Conservation (phyloP, 2,113 vertebrate species). For the Aegithalos caudatus region DNA sequence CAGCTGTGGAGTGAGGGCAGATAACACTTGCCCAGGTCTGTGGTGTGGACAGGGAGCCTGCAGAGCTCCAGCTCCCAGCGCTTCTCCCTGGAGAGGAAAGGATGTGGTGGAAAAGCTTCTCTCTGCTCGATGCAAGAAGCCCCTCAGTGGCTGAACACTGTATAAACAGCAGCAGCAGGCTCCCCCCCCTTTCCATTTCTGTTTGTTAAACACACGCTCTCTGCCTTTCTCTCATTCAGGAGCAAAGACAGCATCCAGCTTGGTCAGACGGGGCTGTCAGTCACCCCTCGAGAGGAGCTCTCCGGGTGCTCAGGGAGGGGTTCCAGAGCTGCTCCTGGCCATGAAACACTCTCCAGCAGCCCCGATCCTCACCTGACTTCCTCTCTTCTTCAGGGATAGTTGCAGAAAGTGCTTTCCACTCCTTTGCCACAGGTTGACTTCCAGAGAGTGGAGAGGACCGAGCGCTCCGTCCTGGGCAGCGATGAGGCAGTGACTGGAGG, state of each 20-base stretch:
- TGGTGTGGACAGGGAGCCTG: not conserved
- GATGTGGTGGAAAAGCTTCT: conserved; percentile 39
- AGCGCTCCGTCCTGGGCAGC: not conserved
- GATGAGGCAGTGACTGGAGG: conserved; percentile 43
- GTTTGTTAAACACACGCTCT: conserved; percentile 65
- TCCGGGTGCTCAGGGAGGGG: not conserved
- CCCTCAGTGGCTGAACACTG: conserved; percentile 67
- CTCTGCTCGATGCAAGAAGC: conserved; percentile 59
- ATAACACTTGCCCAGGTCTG: not conserved
- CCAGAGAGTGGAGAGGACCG: not conserved
- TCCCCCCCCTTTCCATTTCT: conserved; percentile 63
- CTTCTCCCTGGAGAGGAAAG: not conserved
- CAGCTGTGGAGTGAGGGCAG: not conserved
- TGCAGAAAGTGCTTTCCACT: conserved; percentile 45
- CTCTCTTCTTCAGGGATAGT: not conserved
- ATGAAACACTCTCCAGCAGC: not conserved
- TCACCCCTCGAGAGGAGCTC: not conserved
- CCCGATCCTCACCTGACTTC: not conserved
- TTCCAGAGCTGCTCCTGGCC: not conserved
- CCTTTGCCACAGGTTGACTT: conserved; percentile 37
- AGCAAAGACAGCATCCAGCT: conserved; percentile 62
- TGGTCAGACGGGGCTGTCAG: not conserved
- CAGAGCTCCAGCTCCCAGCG: not conserved
- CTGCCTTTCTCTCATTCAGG: conserved; percentile 59
- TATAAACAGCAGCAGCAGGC: conserved; percentile 65